phyloP scores from a whole-genome alignment of 1,140 invertebrate species.

The Drosophila sturtevanti region DNA sequence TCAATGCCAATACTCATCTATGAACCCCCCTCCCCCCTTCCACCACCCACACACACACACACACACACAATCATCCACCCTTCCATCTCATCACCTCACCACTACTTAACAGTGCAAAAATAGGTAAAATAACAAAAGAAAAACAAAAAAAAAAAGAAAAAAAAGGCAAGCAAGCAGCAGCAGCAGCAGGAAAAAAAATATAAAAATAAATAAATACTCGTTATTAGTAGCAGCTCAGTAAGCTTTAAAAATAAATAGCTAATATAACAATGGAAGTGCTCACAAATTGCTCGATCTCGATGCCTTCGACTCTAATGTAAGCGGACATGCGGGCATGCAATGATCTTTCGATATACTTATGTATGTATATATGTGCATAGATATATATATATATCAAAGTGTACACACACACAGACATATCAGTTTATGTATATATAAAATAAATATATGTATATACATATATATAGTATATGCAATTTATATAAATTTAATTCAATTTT shows the following conservation, averaged over 20 bases:
- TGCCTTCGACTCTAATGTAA: constrained; percentile 63
- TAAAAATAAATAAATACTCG: constrained; percentile 25
- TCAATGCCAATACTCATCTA: constrained; percentile 55
- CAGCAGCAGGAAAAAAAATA: constrained; percentile 29
- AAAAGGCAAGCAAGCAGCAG: constrained; percentile 21
- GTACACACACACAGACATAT: constrained; percentile 14
- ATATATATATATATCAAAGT: constrained; percentile 40
- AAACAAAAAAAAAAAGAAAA: constrained; percentile 58
- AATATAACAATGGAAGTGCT: constrained; percentile 65
- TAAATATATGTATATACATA: constrained; percentile 42
- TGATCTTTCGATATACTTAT: constrained; percentile 44
- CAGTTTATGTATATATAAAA: too few species aligned
- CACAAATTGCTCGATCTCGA: constrained; percentile 65
- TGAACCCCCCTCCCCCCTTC: background rate
- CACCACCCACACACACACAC: too few species aligned
- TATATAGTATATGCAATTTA: constrained; percentile 69
- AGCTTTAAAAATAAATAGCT: constrained; percentile 74
- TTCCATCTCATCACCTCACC: constrained; percentile 19
- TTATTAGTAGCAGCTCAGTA: constrained; percentile 65
- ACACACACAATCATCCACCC: too few species aligned
- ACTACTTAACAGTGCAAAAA: constrained; percentile 42
- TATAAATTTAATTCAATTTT: constrained; percentile 81
- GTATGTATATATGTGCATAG: constrained; percentile 31
- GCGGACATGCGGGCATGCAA: constrained; percentile 71
- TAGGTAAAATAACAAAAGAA: constrained; percentile 29